A percentile compares a stretch with the other conserved stretches of the same genome.
Conservation (phyloP, 2,888 invertebrate genomes). For the Brachyopa scutellaris region DNA sequence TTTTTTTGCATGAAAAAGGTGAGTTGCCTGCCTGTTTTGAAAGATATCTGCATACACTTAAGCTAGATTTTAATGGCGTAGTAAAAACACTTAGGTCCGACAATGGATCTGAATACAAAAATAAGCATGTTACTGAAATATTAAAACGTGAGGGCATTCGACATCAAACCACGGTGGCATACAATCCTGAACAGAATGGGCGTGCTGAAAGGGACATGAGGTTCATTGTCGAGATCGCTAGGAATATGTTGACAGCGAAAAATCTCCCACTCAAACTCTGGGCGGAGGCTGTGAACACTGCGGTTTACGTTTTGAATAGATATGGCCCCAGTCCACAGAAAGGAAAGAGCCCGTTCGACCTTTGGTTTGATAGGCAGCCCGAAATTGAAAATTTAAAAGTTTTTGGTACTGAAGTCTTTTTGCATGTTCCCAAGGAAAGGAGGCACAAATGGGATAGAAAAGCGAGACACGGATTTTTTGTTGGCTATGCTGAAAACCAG, state of each 20-base stretch:
- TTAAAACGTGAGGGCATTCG: too few species aligned
- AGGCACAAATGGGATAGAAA: not conserved
- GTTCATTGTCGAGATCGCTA: not conserved
- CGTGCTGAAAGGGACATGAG: conserved; percentile 13
- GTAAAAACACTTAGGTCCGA: not conserved
- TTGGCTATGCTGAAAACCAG: conserved; percentile 1
- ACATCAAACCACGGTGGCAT: conserved; percentile 9
- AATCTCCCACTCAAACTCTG: conserved; percentile 1
- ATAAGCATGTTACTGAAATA: not conserved
- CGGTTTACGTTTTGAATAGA: not conserved
- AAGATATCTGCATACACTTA: conserved; percentile 4
- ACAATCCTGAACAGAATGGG: conserved; percentile 10
- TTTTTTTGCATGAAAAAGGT: not conserved
- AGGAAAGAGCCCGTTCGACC: not conserved
- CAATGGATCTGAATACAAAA: not conserved
- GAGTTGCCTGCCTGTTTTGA: not conserved
- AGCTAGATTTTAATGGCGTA: not conserved
- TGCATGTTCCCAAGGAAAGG: not conserved
- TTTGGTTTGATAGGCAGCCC: not conserved
- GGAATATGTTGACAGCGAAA: not conserved
- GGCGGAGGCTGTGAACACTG: conserved; percentile 4
- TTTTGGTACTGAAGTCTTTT: too few species aligned
- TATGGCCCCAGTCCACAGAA: not conserved
- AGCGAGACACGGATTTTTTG: not conserved
- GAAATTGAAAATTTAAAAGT: not conserved